A percentile compares a stretch with the other conserved stretches of the same genome.
These are phyloP conservation scores for Sarcophilus harrisii DNA, from an alignment of 2,797 vertebrate genomes.

Conservation along the genomic window DNA sequence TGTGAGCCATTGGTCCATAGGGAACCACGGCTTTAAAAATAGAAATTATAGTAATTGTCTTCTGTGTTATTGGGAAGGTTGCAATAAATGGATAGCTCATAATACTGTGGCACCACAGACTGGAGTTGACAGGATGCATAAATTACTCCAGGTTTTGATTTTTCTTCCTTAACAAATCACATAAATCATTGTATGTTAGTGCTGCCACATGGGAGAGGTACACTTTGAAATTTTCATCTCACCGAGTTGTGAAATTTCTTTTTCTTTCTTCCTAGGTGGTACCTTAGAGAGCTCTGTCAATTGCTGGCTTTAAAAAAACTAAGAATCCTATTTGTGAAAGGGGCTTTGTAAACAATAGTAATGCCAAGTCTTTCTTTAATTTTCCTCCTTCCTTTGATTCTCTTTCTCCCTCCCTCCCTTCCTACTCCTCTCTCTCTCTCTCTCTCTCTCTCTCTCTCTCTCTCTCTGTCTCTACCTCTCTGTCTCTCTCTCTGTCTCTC, in stretches of 20 bases:
- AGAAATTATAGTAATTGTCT: constrained; percentile 90
- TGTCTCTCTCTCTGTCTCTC: too few species aligned
- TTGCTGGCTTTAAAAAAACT: neutral
- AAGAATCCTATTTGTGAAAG: neutral
- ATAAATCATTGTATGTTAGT: constrained; percentile 5
- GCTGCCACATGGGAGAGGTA: neutral
- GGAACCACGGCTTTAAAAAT: constrained; percentile 86
- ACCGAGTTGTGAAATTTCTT: constrained; percentile 1
- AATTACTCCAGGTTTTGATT: constrained; percentile 76
- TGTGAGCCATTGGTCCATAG: constrained; percentile 81
- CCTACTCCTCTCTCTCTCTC: too few species aligned
- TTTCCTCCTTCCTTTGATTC: neutral
- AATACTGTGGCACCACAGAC: constrained; percentile 43
- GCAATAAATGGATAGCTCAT: constrained; percentile 76
- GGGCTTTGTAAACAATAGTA: constrained; percentile 2
- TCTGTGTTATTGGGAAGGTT: constrained; percentile 80
- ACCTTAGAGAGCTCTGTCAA: constrained; percentile 22
- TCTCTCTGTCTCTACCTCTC: neutral
- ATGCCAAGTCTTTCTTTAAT: neutral
- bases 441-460: too few species aligned
- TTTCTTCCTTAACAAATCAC: constrained; percentile 59
- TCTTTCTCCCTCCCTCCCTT: too few species aligned
- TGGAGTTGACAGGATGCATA: constrained; percentile 67
- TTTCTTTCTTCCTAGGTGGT: constrained; percentile 23
- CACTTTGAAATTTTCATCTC: constrained; percentile 1